These are phyloP conservation scores for Rhea pennata DNA, from an alignment of 2,113 vertebrate species.

Conservation along the genomic window DNA sequence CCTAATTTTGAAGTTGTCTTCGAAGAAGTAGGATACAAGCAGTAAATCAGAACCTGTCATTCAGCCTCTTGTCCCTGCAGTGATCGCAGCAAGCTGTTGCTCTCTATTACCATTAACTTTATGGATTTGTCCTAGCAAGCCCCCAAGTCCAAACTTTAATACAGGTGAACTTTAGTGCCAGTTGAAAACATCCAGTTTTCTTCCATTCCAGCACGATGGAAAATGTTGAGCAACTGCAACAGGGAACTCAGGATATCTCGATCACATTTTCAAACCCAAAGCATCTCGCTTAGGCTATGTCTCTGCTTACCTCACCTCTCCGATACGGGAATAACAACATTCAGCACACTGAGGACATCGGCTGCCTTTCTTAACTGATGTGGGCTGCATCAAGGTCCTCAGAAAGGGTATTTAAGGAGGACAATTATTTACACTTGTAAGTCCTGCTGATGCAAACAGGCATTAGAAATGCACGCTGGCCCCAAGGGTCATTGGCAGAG, in stretches of 20 bases:
- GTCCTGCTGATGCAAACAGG: not conserved
- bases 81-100: not conserved
- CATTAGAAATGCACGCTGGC: no score
- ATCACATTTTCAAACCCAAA: not conserved
- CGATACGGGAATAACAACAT: no score
- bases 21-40: not conserved
- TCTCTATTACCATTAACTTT: not conserved
- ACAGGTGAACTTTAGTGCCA: not conserved
- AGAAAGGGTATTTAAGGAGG: not conserved
- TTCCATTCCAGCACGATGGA: not conserved
- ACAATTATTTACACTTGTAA: not conserved
- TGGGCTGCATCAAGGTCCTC: not conserved
- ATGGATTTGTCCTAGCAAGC: not conserved
- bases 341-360: no score
- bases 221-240: fast-evolving
- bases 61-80: fast-evolving
- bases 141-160: not conserved
- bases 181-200: fast-evolving
- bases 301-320: no score
- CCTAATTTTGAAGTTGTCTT: not conserved
- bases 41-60: not conserved
- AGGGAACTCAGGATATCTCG: fast-evolving
- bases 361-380: no score
- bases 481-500: no score
- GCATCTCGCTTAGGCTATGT: fast-evolving